phyloP scores from a whole-genome alignment of 2,888 invertebrate species.

The Volucella bombylans region DNA sequence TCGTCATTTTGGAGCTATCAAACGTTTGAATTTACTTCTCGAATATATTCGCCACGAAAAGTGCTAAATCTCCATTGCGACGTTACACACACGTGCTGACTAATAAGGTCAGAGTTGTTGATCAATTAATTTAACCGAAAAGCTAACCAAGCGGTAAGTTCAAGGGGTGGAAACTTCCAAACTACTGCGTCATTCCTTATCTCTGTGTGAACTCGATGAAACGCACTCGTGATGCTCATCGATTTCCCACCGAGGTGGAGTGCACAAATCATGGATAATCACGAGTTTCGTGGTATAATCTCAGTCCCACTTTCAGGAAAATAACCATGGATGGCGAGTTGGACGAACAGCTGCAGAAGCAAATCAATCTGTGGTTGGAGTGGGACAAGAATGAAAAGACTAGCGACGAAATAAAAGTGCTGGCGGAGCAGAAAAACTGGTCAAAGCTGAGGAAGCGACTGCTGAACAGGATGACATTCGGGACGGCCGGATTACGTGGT shows the following conservation, averaged over 20 bases:
- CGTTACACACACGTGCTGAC: neutral
- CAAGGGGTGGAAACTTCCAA: neutral
- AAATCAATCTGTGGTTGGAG: slow-evolving; percentile 88
- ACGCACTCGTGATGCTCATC: neutral
- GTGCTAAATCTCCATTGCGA: neutral
- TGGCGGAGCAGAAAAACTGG: slow-evolving; percentile 84
- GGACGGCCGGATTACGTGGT: slow-evolving; percentile 96
- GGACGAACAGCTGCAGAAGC: slow-evolving; percentile 77
- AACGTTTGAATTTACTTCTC: neutral
- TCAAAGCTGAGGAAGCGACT: slow-evolving; percentile 86
- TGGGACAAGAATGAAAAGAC: slow-evolving; percentile 90
- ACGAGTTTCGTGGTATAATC: neutral
- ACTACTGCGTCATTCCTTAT: slow-evolving; percentile 37
- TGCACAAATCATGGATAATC: neutral
- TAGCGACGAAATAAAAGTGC: slow-evolving; percentile 85
- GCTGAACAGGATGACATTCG: slow-evolving; percentile 90
- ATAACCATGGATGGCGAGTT: slow-evolving; percentile 3
- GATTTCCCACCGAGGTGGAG: neutral
- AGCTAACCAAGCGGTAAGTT: neutral
- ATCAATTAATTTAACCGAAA: neutral
- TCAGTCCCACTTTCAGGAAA: slow-evolving; percentile 1
- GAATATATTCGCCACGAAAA: neutral
- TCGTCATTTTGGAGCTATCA: too few species aligned
- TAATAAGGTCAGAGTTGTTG: neutral
- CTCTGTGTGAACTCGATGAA: slow-evolving; percentile 22